Evolutionary conservation across 2,797 vertebrate genomes (phyloP).

Genomic region (Otus scops): DNA sequence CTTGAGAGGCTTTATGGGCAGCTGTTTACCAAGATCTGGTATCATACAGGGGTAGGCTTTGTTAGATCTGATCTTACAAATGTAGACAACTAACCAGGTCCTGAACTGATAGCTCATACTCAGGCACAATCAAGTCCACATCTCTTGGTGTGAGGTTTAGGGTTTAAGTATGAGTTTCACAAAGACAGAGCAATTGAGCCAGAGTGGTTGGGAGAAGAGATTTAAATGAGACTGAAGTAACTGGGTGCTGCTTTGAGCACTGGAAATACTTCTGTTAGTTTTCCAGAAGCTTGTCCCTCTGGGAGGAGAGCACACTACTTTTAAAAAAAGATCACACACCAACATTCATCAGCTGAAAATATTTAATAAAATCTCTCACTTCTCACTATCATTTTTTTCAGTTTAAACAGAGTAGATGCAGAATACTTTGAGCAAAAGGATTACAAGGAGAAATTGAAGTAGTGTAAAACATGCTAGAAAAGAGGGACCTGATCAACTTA

Average conservation of each 20-base stretch:
- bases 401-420: not conserved
- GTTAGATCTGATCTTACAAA: not conserved
- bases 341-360: not conserved
- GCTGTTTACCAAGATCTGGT: not conserved
- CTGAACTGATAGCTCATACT: not conserved
- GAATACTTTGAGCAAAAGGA: not conserved
- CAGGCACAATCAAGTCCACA: not conserved
- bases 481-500: not conserved
- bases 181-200: not conserved
- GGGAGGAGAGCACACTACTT: not conserved
- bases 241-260: not conserved
- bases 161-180: not conserved
- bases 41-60: not conserved
- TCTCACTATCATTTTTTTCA: fast-evolving
- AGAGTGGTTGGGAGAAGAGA: not conserved
- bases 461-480: not conserved
- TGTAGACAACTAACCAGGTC: not conserved
- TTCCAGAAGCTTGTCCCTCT: not conserved
- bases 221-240: not conserved
- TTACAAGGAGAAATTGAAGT: not conserved
- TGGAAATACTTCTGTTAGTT: not conserved
- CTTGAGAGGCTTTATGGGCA: not conserved
- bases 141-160: not conserved
- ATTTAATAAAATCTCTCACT: not conserved
- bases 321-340: not conserved